phyloP scores from a whole-genome alignment of 1,140 invertebrate species.

The Plodia interpunctella region DNA sequence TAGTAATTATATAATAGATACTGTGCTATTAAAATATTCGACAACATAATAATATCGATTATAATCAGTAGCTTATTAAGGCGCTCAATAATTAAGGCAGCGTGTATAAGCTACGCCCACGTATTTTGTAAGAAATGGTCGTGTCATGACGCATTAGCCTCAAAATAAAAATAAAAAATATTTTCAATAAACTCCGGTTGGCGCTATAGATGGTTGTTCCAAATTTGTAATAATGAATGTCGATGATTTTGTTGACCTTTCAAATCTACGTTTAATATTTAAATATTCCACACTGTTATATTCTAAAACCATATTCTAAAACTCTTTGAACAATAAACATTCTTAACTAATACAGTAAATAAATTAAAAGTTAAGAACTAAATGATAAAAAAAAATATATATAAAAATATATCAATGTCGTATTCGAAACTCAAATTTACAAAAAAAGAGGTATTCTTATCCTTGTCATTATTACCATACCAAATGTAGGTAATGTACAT shows the following conservation, averaged over 20 bases:
- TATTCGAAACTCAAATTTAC: too few species aligned
- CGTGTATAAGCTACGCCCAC: slow-evolving; percentile 13
- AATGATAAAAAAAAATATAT: too few species aligned
- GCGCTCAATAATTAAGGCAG: slow-evolving; percentile 13
- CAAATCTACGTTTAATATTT: not conserved
- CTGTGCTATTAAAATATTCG: slow-evolving; percentile 7
- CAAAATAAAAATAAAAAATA: slow-evolving; percentile 9
- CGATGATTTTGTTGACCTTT: not conserved
- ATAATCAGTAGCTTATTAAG: slow-evolving; percentile 10
- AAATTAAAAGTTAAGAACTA: too few species aligned
- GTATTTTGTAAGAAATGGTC: slow-evolving; percentile 5
- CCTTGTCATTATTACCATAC: too few species aligned
- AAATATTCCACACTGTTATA: too few species aligned
- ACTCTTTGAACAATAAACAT: too few species aligned
- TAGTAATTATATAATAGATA: slow-evolving; percentile 1
- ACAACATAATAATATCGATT: slow-evolving; percentile 7
- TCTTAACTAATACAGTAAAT: too few species aligned
- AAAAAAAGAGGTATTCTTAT: too few species aligned
- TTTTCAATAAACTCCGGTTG: not conserved
- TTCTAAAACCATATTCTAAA: too few species aligned
- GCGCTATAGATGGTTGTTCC: not conserved
- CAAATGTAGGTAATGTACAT: too few species aligned
- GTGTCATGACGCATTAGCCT: slow-evolving; percentile 6
- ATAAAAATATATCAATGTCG: too few species aligned
- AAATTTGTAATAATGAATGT: not conserved